phyloP scores from a whole-genome alignment of 2,797 vertebrate species.

The Channa striata region DNA sequence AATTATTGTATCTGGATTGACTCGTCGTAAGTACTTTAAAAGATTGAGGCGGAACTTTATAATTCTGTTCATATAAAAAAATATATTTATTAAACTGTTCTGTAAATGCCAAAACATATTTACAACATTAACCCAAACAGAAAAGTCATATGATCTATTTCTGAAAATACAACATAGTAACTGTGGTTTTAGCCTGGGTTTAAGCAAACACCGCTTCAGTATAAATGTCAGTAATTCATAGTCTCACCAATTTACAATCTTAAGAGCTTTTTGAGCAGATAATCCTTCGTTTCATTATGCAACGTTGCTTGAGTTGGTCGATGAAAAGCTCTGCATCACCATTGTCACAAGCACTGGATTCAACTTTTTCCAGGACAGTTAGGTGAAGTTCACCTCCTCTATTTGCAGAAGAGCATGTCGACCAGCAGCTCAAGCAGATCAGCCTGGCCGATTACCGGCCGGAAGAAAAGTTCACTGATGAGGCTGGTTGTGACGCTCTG shows the following conservation, averaged over 20 bases:
- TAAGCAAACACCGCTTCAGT: slow-evolving; percentile 55
- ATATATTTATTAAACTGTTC: slow-evolving; percentile 80
- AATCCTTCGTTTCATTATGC: slow-evolving; percentile 5
- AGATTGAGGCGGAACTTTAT: slow-evolving; percentile 1
- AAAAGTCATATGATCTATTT: slow-evolving; percentile 15
- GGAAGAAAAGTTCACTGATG: slow-evolving; percentile 92
- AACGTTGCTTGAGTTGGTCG: slow-evolving; percentile 2
- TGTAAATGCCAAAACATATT: slow-evolving; percentile 52
- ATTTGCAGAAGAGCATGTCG: slow-evolving; percentile 88
- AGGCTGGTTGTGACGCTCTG: slow-evolving; percentile 87
- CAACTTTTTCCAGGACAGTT: slow-evolving; percentile 7
- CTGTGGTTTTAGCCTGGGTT: slow-evolving; percentile 36
- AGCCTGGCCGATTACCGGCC: slow-evolving; percentile 88
- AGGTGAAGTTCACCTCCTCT: slow-evolving; percentile 21
- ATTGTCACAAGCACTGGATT: neutral
- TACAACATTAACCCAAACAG: slow-evolving; percentile 49
- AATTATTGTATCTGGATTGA: neutral
- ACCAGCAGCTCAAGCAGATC: slow-evolving; percentile 88
- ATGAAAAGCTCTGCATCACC: slow-evolving; percentile 7
- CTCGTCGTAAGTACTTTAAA: slow-evolving; percentile 1
- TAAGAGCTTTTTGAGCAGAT: slow-evolving; percentile 5
- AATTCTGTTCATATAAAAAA: slow-evolving; percentile 73
- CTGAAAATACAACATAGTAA: slow-evolving; percentile 15
- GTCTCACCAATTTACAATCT: slow-evolving; percentile 12
- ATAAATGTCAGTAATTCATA: slow-evolving; percentile 28